Base-by-base conservation (phyloP, 2,888 invertebrate genomes). In the Unio pictorum region DNA sequence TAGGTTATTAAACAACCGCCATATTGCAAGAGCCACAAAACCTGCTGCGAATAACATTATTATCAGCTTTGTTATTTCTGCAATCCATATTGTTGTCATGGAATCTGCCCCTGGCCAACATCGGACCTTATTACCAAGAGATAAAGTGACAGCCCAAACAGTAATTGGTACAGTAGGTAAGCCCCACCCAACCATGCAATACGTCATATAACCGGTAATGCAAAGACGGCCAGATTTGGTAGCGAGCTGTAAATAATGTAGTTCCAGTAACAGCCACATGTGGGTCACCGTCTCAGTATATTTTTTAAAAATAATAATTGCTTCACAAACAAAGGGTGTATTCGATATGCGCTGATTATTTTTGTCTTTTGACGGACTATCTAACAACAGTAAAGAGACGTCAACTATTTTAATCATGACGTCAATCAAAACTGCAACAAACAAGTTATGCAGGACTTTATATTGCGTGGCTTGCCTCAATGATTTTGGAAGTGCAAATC, bases 101-200 rank as follows among this genome's bases (percentile, higher is more conserved):
- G 58, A 64, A 28, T 70, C 59, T 26, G 77, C 71, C 30, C 71
- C 72, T 1, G 62, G 59, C 79, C 79, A 79, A 54, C 77, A 79
- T n/a, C 57, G 66, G 30, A 69, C 64, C 26, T 69, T 72, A 56
- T 76, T 66, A 67, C 69, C 66, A 11, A 77, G 67, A 15, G 68
- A 65, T 30, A 73, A 28, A 17, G 77, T 72, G 58, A 79, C 73
- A 3, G 66, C 67, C 79, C 77, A 79, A 6, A 74, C 55, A 3
- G 71, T 66, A n/a, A 65, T 61, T 8, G 79, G 77, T 17, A 79
- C 63, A 8, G 71, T 30, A 7, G 77, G 76, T 45, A 74, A 56
- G 23, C 74, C 75, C 75, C 76, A 79, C 20, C 75, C 79, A 34
- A 77, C 59, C n/a, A 74, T 30, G 28, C 71, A 61, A 57, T 77